These are phyloP conservation scores for Stomorhina lunata DNA, from an alignment of 2,888 invertebrate species.

Conservation along the genomic window DNA sequence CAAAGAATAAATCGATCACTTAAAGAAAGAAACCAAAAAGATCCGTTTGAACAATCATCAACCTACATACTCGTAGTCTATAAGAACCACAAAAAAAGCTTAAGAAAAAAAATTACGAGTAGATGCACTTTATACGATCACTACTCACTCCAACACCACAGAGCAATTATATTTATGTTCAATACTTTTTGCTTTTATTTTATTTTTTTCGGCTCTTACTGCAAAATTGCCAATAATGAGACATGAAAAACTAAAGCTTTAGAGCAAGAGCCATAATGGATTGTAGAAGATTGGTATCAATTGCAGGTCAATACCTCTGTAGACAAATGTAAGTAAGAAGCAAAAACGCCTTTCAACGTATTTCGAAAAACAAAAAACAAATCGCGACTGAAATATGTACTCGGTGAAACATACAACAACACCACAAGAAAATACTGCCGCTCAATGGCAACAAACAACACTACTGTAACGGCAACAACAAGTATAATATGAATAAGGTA, in stretches of 20 bases:
- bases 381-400: slow-evolving; percentile 33
- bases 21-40: slow-evolving; percentile 13
- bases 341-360: slow-evolving; percentile 62
- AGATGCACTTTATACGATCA: slow-evolving; percentile 29
- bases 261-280: slow-evolving; percentile 76
- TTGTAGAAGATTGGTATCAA: slow-evolving; percentile 77
- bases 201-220: slow-evolving; percentile 61
- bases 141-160: slow-evolving; percentile 47
- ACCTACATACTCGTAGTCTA: slow-evolving; percentile 34
- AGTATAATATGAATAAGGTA: slow-evolving; percentile 59
- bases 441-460: slow-evolving; percentile 53
- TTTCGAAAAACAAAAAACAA: slow-evolving; percentile 25
- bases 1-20: slow-evolving; percentile 48
- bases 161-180: slow-evolving; percentile 55
- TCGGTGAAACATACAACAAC: slow-evolving; percentile 7
- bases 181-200: slow-evolving; percentile 52
- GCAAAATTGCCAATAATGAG: slow-evolving; percentile 78
- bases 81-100: slow-evolving; percentile 21
- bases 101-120: slow-evolving; percentile 9
- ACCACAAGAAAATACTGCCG: not conserved
- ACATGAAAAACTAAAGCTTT: slow-evolving; percentile 76
- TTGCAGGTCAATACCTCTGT: slow-evolving; percentile 76
- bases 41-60: not conserved
- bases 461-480: slow-evolving; percentile 38
- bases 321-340: slow-evolving; percentile 65